Evolutionary conservation across 2,113 vertebrate species (phyloP), one percentile per base, ranked within the genome.

Genomic region (Cichladusa arquata): DNA sequence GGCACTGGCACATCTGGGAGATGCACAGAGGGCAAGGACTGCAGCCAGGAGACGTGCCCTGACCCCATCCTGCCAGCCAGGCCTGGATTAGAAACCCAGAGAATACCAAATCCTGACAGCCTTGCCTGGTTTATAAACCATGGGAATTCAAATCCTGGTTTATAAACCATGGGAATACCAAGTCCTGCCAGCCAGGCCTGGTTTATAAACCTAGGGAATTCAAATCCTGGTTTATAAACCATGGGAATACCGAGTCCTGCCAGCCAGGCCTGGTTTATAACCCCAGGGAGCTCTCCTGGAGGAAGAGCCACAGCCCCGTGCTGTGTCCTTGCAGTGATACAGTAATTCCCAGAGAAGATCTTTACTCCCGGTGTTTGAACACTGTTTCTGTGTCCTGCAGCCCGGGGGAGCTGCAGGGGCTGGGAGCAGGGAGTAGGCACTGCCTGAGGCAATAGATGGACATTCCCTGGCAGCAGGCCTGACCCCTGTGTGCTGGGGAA

Each of bases 1-100:
- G 4, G 13, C 51, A 5, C 6, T 5, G 19, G 8, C 5, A 1
- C 0, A 2, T 0, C 6, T 56, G 73, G 48, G 62, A 58, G 17
- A 23, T 47, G 47, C 12, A 6, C 13, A 29, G 67, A 47, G 57
- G 67, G 47, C 81, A 60, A 14, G 29, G 71, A 11, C 26, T 22
- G 18, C 26, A 11, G 0, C 2, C 11, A 2, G 0, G 50, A 29
- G 45, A 12, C 1, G 0, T 13, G 5, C 9, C 23, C 65, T 1
- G 2, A 0, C 7, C 56, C 53, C 15, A 0, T 22, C 48, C 62
- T 11, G 13, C 51, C 12, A 26, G 45, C 38, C 34, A 1, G 1
- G 47, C 61, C 60, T 16, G 44, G 36, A 5, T 24, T 9, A 33
- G 8, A 15, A 44, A n/a, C 34, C 8, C 66, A 71, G n/a, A n/a